Base-by-base conservation (phyloP, 2,797 vertebrate species). In the Peromyscus attwateri region DNA sequence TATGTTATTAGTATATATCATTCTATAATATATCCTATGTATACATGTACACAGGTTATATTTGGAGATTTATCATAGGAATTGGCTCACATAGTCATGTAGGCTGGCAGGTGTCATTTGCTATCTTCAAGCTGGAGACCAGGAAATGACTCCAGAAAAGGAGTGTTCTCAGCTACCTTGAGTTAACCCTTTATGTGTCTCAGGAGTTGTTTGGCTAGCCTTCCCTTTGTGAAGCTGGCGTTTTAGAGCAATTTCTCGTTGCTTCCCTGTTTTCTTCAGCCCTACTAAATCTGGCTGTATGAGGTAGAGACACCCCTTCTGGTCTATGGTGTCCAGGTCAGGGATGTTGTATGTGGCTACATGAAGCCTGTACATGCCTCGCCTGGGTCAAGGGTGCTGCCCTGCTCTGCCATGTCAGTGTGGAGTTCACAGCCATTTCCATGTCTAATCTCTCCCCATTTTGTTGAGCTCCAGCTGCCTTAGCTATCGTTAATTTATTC, bases 341-440 rank as follows among this genome's bases (percentile, higher is more conserved):
- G n/a, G 31, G 70, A 5, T 46, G n/a, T 1, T n/a, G 29, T 25
- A 3, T 0, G 29, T 17, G 40, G 23, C 16, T 27, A 2, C 13
- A 8, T 10, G 64, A 64, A 43, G 37, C 17, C 64, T 77, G 43
- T 34, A 1, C 27, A 0, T 2, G 1, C 6, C 10, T 19, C 64
- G 66, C 1, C 21, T 21, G 60, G 11, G n/a, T 79, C 91, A 70
- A 68, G 68, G 13, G 40, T n/a, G 25, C 64, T 19, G 37, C 34
- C n/a, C 21, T 10, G 19, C 7, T 70, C 3, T 34, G 1, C 46
- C 23, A 1, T 3, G 1, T 34, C 40, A 76, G 21, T 21, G 55
- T 77, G 13, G 85, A 66, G n/a, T 81, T 93, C 84, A 93, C 49
- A 92, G 49, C 7, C 40, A 9, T 82, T 87, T 91, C 57, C 6